Conservation (phyloP, 2,888 invertebrate genomes). For the Lycophotia porphyrea region DNA sequence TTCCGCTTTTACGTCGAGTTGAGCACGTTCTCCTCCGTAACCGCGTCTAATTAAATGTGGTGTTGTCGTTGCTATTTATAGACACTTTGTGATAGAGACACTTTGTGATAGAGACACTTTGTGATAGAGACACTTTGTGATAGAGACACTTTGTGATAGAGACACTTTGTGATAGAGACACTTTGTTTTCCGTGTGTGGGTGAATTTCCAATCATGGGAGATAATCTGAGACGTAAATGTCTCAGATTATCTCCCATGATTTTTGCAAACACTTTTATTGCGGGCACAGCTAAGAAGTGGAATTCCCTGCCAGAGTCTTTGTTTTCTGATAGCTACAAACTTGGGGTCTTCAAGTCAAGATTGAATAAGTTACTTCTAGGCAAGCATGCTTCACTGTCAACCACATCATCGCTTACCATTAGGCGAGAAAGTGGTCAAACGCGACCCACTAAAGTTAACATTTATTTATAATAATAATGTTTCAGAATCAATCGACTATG, state of each 20-base stretch:
- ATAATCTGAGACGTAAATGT: constrained; percentile 10
- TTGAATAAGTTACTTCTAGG: not conserved
- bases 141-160: too few relatives aligned
- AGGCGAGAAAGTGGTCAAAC: not conserved
- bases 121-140: too few relatives aligned
- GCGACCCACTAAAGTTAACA: too few relatives aligned
- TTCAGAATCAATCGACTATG: too few relatives aligned
- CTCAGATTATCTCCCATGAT: too few relatives aligned
- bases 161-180: constrained; percentile 11
- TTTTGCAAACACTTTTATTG: not conserved
- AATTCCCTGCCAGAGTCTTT: not conserved
- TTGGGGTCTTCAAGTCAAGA: constrained; percentile 1
- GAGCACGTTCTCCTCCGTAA: constrained; percentile 17
- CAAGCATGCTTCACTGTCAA: not conserved
- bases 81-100: too few relatives aligned
- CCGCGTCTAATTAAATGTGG: not conserved
- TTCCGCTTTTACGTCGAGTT: constrained; percentile 9
- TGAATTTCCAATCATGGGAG: constrained; percentile 11
- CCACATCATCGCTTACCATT: too few relatives aligned
- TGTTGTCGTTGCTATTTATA: not conserved
- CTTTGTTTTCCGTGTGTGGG: not conserved
- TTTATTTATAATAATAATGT: too few relatives aligned
- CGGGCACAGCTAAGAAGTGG: not conserved
- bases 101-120: too few relatives aligned
- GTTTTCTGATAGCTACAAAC: not conserved